These are phyloP conservation scores for Cephus nigrinus DNA, from an alignment of 2,888 invertebrate species.

Conservation along the genomic window DNA sequence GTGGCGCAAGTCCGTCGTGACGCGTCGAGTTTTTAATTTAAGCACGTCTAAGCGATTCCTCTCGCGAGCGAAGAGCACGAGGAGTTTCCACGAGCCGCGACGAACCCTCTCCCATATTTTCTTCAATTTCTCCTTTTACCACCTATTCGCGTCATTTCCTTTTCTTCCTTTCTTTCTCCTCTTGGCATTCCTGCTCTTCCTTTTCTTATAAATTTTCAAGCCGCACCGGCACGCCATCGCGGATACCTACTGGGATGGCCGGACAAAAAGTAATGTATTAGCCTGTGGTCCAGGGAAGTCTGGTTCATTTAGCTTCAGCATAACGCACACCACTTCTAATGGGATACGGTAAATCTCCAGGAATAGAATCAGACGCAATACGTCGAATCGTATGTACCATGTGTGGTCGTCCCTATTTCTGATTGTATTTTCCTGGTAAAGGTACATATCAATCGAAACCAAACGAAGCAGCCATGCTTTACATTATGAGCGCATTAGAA, in stretches of 20 bases:
- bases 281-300: constrained; percentile 39
- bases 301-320: constrained; percentile 41
- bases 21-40: constrained; percentile 10
- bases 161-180: neutral
- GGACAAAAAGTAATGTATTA: constrained; percentile 36
- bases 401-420: neutral
- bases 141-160: neutral
- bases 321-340: constrained; percentile 8
- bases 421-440: neutral
- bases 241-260: constrained; percentile 2
- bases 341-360: constrained; percentile 13
- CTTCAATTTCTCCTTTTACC: neutral
- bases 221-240: neutral
- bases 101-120: neutral
- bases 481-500: neutral
- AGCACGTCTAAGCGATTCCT: constrained; percentile 6
- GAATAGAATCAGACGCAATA: constrained; percentile 7
- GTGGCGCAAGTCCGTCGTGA: constrained; percentile 1
- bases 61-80: neutral
- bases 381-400: neutral
- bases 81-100: neutral
- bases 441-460: neutral
- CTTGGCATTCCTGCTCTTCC: neutral
- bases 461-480: neutral
- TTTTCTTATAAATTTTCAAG: neutral